A percentile compares a stretch with the other conserved stretches of the same genome.
These are phyloP conservation scores for Beroe ovata DNA, from an alignment of 37 sponge, comb jelly and placozoan genomes.

Conservation along the genomic window DNA sequence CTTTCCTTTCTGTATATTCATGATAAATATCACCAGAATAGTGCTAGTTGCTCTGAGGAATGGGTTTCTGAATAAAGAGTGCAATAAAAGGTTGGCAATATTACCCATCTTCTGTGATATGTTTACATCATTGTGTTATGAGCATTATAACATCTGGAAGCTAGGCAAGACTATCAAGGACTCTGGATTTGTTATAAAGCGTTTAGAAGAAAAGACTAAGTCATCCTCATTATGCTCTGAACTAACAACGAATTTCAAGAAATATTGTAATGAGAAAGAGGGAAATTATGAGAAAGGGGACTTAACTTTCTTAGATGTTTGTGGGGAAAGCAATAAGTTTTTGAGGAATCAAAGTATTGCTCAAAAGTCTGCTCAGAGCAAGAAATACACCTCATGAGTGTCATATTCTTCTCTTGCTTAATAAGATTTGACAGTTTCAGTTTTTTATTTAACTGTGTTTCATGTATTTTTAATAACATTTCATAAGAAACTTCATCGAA, in stretches of 20 bases:
- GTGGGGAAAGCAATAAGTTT: not conserved
- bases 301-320: slow-evolving; percentile 25
- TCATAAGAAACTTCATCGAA: too few species aligned
- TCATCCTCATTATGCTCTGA: slow-evolving; percentile 30
- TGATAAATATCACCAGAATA: slow-evolving; percentile 50
- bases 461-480: too few species aligned
- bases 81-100: slow-evolving; percentile 28
- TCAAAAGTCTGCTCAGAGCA: not conserved
- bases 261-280: slow-evolving; percentile 60
- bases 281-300: slow-evolving; percentile 47
- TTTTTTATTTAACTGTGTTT: not conserved
- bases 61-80: slow-evolving; percentile 54
- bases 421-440: not conserved
- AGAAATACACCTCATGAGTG: not conserved
- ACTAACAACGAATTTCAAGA: slow-evolving; percentile 1
- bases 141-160: slow-evolving; percentile 54
- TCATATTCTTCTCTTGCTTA: not conserved
- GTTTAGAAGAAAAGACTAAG: slow-evolving; percentile 5
- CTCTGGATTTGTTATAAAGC: slow-evolving; percentile 55
- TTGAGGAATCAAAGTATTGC: not conserved
- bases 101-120: slow-evolving; percentile 51
- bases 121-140: not conserved
- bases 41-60: slow-evolving; percentile 36
- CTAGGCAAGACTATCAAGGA: slow-evolving; percentile 21
- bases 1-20: slow-evolving; percentile 53